Percentiles rank a stretch among this genome's conserved stretches.
Evolutionary conservation across 2,888 invertebrate species (phyloP).

Genomic region (Lamellibrachia satsuma): DNA sequence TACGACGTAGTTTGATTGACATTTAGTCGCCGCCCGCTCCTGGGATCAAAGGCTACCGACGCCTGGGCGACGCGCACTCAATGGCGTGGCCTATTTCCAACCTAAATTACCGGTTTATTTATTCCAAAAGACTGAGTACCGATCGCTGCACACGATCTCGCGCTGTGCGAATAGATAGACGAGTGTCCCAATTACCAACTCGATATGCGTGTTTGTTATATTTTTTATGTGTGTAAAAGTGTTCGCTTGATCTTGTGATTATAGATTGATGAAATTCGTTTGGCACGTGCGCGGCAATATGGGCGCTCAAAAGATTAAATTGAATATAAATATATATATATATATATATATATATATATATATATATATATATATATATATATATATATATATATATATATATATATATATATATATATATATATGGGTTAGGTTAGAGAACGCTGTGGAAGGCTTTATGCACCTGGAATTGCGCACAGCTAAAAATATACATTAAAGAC

Average conservation of each 20-base stretch:
- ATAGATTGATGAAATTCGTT: background rate
- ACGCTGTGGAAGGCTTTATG: no score
- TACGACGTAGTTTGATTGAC: background rate
- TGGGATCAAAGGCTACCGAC: conserved; percentile 4
- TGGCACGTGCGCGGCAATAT: conserved; percentile 7
- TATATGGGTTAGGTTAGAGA: no score
- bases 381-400: conserved; percentile 23
- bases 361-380: conserved; percentile 27
- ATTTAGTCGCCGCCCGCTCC: background rate
- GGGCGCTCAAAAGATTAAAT: background rate
- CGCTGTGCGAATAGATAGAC: background rate
- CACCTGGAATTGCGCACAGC: no score
- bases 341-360: conserved; percentile 26
- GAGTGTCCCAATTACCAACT: background rate
- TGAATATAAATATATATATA: background rate
- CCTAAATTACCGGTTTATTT: background rate
- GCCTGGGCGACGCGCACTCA: background rate
- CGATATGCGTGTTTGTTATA: background rate
- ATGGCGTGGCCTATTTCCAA: conserved; percentile 6
- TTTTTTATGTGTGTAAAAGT: background rate
- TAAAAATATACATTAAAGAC: no score
- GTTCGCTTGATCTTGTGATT: background rate
- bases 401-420: background rate
- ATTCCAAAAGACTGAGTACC: background rate
- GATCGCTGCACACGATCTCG: background rate